Evolutionary conservation across 1,140 invertebrate species (phyloP), one percentile per base, ranked within the genome.

Genomic region (Odontomachus brunneus): DNA sequence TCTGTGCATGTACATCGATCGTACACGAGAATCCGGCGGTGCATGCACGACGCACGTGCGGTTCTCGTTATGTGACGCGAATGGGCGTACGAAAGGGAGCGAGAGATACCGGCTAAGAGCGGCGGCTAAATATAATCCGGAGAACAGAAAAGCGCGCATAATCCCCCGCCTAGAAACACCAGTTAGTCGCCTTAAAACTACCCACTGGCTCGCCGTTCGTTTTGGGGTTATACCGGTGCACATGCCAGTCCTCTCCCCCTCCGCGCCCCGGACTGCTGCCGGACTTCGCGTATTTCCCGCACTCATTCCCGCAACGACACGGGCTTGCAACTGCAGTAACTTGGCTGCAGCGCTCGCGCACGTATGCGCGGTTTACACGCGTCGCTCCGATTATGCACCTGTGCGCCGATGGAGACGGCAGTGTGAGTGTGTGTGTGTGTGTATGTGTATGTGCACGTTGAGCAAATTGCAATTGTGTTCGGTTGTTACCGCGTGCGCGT

Each of bases 121-220:
- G 66, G 72, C 83, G 84, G 59, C 76, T 91, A 90, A 90, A 91
- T 90, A 89, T 90, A 91, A 88, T 88, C 72, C 62, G 51, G 53
- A 83, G 82, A 74, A 72, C 72, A 88, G 82, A 84, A 90, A 91
- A 88, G n/a, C 82, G 84, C 86, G 84, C 63, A 24, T 84, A 86
- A 88, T 89, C 87, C 84, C 89, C 90, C 85, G 87, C 76, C 84
- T 88, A 88, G 86, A 88, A 85, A 75, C 19, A 22, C 59, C 38
- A 63, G 81, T 66, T 88, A 55, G 71, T 49, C 60, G 83, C 44
- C 51, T 49, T 44, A 69, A 55, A 72, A 73, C 78, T 71, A 75
- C 75, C 48, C 38, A 49, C 53, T 67, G 38, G 14, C 12, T 71
- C 15, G 73, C 15, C 67, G 29, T 62, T 78, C 81, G 73, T 71